Conservation (phyloP, 1,140 invertebrate genomes). For the Eciton burchellii region DNA sequence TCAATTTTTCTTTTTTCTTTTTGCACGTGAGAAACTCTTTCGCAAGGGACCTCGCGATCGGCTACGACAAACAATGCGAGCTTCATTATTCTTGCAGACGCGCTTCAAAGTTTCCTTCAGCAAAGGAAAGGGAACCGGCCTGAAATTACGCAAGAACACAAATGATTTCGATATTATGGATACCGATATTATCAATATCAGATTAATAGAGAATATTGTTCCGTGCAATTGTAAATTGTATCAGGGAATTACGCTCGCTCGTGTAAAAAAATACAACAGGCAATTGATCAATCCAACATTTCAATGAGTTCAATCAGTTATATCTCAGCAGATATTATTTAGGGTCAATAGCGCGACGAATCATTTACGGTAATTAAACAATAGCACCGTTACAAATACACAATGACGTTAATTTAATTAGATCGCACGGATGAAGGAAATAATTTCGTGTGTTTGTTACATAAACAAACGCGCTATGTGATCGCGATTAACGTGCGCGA, state of each 20-base stretch:
- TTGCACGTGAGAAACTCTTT: no score
- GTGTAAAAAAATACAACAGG: conserved; percentile 1
- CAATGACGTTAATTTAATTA: conserved; percentile 50
- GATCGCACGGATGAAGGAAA: conserved; percentile 36
- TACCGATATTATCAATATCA: no score
- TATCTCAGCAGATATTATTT: conserved; percentile 49
- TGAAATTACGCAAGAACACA: no score
- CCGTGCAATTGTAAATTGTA: not conserved
- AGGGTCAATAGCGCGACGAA: conserved; percentile 37
- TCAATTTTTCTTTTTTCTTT: no score
- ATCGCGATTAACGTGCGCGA: not conserved
- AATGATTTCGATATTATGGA: no score
- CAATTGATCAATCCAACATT: conserved; percentile 38
- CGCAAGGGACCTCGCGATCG: no score
- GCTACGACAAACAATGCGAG: no score
- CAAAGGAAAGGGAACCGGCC: no score
- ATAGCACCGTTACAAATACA: conserved; percentile 38
- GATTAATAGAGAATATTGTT: not conserved
- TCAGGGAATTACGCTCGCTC: not conserved
- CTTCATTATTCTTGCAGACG: no score
- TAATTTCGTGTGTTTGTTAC: conserved; percentile 34
- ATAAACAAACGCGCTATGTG: not conserved
- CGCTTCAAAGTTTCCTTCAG: no score
- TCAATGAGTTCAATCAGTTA: conserved; percentile 26
- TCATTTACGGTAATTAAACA: conserved; percentile 54